Conservation (phyloP, 1,140 invertebrate species). For the Zaprionus africanus region DNA sequence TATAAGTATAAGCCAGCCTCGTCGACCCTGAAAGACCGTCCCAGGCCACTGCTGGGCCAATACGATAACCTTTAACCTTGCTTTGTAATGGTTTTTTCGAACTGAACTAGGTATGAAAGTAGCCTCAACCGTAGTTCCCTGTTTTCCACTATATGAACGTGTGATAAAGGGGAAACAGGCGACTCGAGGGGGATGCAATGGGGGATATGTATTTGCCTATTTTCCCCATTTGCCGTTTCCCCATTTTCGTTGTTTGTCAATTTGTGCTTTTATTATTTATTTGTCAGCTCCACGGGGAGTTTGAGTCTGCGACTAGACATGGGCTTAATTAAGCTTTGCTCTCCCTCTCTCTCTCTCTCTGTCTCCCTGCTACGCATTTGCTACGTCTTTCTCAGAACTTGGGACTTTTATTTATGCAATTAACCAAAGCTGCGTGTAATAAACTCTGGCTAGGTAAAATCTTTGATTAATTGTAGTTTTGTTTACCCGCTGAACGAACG, state of each 20-base stretch:
- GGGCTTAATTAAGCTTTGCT: conserved; percentile 69
- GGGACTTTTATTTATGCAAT: conserved; percentile 78
- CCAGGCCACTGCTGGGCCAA: conserved; percentile 27
- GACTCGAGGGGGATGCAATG: background rate
- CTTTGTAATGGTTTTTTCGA: conserved; percentile 50
- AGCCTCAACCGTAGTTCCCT: conserved; percentile 45
- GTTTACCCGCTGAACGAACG: conserved; percentile 66
- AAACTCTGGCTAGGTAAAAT: conserved; percentile 69
- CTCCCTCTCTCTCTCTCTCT: background rate
- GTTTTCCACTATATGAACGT: conserved; percentile 30
- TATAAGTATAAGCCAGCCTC: conserved; percentile 37
- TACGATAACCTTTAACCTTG: conserved; percentile 67
- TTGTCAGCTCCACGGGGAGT: conserved; percentile 68
- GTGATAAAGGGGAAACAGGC: background rate
- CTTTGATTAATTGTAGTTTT: conserved; percentile 83
- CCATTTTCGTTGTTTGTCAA: conserved; percentile 64
- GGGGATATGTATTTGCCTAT: conserved; percentile 38
- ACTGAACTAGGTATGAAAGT: conserved; percentile 1
- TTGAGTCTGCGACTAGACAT: conserved; percentile 35
- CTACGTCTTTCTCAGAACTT: conserved; percentile 4
- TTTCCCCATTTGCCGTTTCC: conserved; percentile 11
- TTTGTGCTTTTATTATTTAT: conserved; percentile 81
- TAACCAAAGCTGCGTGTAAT: conserved; percentile 79
- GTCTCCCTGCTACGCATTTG: background rate
- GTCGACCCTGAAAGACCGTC: conserved; percentile 8